phyloP scores from a whole-genome alignment of 1,140 invertebrate species.

The Musca vetustissima region DNA sequence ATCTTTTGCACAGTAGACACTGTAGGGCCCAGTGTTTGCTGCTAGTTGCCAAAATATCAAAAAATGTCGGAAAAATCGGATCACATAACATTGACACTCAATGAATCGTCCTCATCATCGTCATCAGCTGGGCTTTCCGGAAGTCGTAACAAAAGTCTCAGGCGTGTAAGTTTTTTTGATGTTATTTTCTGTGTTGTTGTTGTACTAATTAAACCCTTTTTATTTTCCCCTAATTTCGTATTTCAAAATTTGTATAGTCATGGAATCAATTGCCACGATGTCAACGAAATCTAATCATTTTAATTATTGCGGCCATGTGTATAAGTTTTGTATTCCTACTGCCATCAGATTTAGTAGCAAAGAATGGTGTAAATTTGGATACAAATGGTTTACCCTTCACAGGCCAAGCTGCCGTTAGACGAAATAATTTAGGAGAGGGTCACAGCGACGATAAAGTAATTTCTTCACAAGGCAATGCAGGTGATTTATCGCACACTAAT shows the following conservation, averaged over 20 bases:
- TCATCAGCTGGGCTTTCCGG: neutral
- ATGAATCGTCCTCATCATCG: constrained; percentile 25
- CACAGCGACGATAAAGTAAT: no score
- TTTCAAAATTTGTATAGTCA: constrained; percentile 60
- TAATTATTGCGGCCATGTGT: constrained; percentile 54
- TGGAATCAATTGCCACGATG: constrained; percentile 85
- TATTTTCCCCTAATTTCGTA: neutral
- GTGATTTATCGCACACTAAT: no score
- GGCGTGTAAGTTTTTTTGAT: constrained; percentile 37
- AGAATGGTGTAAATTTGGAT: no score
- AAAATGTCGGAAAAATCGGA: constrained; percentile 41
- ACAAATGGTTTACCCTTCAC: no score
- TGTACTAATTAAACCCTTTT: neutral
- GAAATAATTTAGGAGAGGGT: no score
- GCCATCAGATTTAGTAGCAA: constrained; percentile 35
- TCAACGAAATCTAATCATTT: constrained; percentile 72
- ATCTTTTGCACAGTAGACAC: no score
- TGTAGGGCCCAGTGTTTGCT: no score
- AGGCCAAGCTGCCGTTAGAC: no score
- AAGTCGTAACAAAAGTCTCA: constrained; percentile 35
- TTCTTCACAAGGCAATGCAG: no score
- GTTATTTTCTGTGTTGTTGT: no score
- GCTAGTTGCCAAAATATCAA: neutral
- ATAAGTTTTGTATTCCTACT: constrained; percentile 43
- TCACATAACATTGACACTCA: constrained; percentile 45